phyloP scores from a whole-genome alignment of 2,888 invertebrate species.

The Ectemnius cavifrons region DNA sequence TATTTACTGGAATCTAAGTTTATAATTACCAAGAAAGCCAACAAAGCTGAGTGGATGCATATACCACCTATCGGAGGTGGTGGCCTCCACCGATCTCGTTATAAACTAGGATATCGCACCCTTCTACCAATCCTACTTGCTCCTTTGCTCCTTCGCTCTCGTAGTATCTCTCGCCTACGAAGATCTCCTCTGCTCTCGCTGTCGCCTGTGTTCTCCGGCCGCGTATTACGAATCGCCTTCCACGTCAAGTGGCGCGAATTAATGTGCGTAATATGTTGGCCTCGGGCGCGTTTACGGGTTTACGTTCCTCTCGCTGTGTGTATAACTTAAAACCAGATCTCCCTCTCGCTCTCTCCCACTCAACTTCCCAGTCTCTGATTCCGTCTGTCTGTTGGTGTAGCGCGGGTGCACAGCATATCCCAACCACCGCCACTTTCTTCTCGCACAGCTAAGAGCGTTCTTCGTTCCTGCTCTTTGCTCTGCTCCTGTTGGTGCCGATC shows the following conservation, averaged over 20 bases:
- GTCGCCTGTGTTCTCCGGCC: constrained; percentile 52
- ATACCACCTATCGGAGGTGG: constrained; percentile 60
- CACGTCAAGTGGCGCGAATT: constrained; percentile 72
- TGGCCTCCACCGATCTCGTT: constrained; percentile 66
- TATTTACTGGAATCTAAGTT: constrained; percentile 74
- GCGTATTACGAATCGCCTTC: constrained; percentile 73
- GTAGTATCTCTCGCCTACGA: constrained; percentile 43
- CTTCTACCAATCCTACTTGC: constrained; percentile 34
- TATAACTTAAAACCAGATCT: constrained; percentile 69
- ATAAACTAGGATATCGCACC: constrained; percentile 62
- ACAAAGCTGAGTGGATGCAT: constrained; percentile 56
- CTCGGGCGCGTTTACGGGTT: constrained; percentile 73
- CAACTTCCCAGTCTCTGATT: too few species aligned
- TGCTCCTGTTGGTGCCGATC: constrained; percentile 22
- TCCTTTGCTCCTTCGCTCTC: constrained; percentile 57
- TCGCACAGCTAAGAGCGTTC: too few species aligned
- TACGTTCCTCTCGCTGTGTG: constrained; percentile 62
- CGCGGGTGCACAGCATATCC: constrained; percentile 54
- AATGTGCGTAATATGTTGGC: constrained; percentile 76
- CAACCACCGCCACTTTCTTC: constrained; percentile 16
- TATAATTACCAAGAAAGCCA: constrained; percentile 73
- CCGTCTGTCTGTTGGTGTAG: constrained; percentile 34
- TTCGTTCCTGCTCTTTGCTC: too few species aligned
- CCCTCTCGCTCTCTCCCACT: neutral
- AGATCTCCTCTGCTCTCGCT: constrained; percentile 49